A percentile compares a stretch with the other conserved stretches of the same genome.
These are phyloP conservation scores for Rhabdornis inornatus DNA, from an alignment of 2,113 vertebrate species.

Conservation along the genomic window DNA sequence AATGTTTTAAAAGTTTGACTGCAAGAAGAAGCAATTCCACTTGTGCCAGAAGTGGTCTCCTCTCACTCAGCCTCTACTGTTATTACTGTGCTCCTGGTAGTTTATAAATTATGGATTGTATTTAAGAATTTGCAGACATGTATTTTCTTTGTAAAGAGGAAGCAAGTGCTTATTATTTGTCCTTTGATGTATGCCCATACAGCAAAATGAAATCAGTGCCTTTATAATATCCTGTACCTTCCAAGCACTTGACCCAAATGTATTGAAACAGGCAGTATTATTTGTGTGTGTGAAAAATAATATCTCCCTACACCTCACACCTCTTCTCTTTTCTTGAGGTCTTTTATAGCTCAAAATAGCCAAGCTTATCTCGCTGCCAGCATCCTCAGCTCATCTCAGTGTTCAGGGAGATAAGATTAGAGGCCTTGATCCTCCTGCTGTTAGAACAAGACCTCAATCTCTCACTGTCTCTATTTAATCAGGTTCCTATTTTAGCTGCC, in stretches of 20 bases:
- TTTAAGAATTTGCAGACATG: background rate
- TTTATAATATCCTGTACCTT: background rate
- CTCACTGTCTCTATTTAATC: slow-evolving; percentile 97
- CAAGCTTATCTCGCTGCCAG: slow-evolving; percentile 65
- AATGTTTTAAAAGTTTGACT: background rate
- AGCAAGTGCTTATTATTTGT: background rate
- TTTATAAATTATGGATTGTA: slow-evolving; percentile 38
- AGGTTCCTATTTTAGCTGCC: slow-evolving; percentile 90
- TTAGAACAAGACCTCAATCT: slow-evolving; percentile 99
- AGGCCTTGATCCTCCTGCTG: slow-evolving; percentile 91
- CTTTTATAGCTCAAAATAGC: slow-evolving; percentile 59
- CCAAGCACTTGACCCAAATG: slow-evolving; percentile 13
- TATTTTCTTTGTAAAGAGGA: background rate
- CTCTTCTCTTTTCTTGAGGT: slow-evolving; percentile 8
- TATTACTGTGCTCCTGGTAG: background rate
- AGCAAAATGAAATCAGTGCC: background rate
- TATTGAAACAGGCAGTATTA: background rate
- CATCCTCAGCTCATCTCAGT: slow-evolving; percentile 74
- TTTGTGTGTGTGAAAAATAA: background rate
- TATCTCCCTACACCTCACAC: background rate
- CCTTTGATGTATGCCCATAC: background rate
- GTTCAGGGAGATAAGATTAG: slow-evolving; percentile 86
- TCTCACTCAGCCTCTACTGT: background rate
- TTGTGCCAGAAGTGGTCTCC: slow-evolving; percentile 5
- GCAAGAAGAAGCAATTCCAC: background rate